Conservation (phyloP, 2,113 vertebrate genomes). For the Hypanus sabinus region DNA sequence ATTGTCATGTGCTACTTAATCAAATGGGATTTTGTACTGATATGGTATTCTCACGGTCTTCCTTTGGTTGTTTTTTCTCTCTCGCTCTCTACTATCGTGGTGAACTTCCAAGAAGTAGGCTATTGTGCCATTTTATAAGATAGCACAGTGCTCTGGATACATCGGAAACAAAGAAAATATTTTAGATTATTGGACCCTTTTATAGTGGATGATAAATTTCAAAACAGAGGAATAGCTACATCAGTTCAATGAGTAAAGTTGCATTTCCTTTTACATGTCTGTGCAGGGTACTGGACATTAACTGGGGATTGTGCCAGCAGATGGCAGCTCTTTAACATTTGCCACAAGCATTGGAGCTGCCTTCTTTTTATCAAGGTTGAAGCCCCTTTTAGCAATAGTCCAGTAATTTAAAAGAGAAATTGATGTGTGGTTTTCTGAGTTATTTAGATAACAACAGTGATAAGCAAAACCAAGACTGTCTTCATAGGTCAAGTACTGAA, state of each 20-base stretch:
- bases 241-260: background rate
- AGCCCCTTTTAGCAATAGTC: background rate
- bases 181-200: background rate
- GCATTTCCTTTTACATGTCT: background rate
- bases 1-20: no score
- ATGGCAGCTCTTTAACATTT: background rate
- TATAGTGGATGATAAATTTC: background rate
- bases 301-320: background rate
- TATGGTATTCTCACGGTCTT: no score
- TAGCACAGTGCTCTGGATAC: background rate
- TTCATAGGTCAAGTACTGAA: no score
- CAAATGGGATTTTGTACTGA: no score
- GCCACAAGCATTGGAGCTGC: background rate
- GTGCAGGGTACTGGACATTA: background rate
- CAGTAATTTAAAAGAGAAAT: background rate
- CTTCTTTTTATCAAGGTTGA: background rate
- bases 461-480: background rate
- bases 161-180: background rate
- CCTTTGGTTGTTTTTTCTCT: no score
- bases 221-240: background rate
- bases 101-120: no score
- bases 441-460: background rate
- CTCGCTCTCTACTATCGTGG: no score
- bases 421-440: background rate
- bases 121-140: background rate